phyloP scores from a whole-genome alignment of 2,113 vertebrate genomes.

The Thalassoma bifasciatum region DNA sequence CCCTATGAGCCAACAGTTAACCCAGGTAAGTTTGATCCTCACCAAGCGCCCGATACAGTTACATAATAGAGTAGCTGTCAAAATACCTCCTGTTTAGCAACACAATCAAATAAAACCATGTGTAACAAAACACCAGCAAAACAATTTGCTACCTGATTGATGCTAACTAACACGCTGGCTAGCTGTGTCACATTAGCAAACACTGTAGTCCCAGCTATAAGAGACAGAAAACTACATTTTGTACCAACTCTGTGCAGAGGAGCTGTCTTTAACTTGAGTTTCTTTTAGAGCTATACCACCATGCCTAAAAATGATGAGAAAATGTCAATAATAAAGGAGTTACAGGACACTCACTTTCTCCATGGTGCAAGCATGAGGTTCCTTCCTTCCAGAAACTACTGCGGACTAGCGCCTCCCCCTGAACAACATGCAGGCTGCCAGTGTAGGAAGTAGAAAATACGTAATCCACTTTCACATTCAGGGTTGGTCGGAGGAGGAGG shows the following conservation, averaged over 20 bases:
- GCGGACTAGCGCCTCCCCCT: conserved; percentile 73
- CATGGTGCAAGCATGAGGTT: conserved; percentile 86
- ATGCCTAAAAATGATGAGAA: background rate
- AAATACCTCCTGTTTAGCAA: background rate
- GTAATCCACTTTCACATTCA: background rate
- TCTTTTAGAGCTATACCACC: fast-evolving
- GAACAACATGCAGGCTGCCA: conserved; percentile 70
- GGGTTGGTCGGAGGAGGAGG: background rate
- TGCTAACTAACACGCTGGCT: conserved; percentile 59
- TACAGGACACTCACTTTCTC: conserved; percentile 82
- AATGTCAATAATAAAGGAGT: background rate
- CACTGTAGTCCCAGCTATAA: conserved; percentile 11
- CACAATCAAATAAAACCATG: background rate
- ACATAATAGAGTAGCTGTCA: background rate
- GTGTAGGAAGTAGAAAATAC: conserved; percentile 10
- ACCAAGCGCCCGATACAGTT: fast-evolving
- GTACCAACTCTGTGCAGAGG: no score
- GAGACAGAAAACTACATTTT: background rate
- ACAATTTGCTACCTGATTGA: conserved; percentile 41
- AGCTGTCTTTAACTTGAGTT: background rate
- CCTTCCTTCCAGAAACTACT: conserved; percentile 87
- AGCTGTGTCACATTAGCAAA: conserved; percentile 25
- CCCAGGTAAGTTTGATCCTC: no score
- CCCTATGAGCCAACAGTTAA: background rate
- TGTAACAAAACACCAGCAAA: background rate